phyloP scores from a whole-genome alignment of 2,797 vertebrate genomes.

The Chaenodraco wilsoni region DNA sequence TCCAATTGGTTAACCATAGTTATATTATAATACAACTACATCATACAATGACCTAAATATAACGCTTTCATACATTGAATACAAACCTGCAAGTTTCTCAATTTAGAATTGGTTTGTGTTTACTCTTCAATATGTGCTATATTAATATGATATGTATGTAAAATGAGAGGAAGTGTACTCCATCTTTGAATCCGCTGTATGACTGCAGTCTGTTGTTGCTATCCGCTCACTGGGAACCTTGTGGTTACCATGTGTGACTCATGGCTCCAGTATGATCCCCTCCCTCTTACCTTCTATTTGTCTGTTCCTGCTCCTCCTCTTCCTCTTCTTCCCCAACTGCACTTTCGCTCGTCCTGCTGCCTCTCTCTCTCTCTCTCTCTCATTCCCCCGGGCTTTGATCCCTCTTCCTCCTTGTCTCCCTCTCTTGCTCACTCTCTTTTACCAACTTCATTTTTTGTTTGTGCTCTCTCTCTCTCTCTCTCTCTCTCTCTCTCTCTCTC shows the following conservation, averaged over 20 bases:
- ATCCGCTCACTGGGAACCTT: constrained; percentile 39
- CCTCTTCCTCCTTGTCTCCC: neutral
- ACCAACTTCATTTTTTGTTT: constrained; percentile 12
- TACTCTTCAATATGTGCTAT: neutral
- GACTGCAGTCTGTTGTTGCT: constrained; percentile 46
- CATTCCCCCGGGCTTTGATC: constrained; percentile 6
- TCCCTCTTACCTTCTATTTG: constrained; percentile 55
- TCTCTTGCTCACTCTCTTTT: constrained; percentile 2
- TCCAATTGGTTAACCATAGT: neutral
- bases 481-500: too few relatives aligned
- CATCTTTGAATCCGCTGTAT: neutral
- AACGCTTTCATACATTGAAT: too few relatives aligned
- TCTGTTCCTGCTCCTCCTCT: constrained; percentile 43
- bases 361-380: constrained; percentile 4
- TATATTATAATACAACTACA: neutral
- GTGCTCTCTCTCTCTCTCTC: neutral
- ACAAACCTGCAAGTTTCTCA: too few relatives aligned
- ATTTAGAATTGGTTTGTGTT: too few relatives aligned
- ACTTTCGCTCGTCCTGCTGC: constrained; percentile 28
- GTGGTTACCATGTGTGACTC: constrained; percentile 73
- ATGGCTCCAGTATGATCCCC: constrained; percentile 72
- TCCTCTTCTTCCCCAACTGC: constrained; percentile 44
- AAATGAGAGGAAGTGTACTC: neutral
- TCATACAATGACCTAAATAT: too few relatives aligned
- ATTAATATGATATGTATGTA: neutral